These are phyloP conservation scores for Eospalax fontanierii DNA, from an alignment of 2,797 vertebrate genomes.

Conservation along the genomic window DNA sequence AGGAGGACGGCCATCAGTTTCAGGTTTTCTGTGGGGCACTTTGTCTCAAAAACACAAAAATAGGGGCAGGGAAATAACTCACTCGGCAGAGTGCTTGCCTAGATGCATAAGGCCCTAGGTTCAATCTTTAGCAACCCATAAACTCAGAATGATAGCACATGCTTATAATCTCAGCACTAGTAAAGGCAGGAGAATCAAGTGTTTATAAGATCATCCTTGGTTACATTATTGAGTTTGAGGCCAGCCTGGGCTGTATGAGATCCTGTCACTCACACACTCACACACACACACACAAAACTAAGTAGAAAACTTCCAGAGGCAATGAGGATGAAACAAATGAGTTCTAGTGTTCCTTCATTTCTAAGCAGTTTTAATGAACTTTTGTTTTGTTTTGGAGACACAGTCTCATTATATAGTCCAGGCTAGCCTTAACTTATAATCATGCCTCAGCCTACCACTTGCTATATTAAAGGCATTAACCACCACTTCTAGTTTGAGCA, in stretches of 20 bases:
- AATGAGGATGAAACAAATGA: not conserved
- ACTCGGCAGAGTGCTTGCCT: no score
- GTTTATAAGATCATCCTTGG: not conserved
- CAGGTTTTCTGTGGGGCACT: no score
- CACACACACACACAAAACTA: not conserved
- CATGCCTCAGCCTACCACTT: not conserved
- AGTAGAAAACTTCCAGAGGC: conserved; percentile 14
- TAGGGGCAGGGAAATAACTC: no score
- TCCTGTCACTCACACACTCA: no score
- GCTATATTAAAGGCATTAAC: not conserved
- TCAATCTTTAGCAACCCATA: not conserved
- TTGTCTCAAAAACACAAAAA: no score
- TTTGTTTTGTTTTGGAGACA: not conserved
- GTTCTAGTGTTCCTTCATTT: conserved; percentile 28
- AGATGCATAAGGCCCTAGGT: no score
- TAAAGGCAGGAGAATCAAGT: not conserved
- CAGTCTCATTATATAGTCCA: not conserved
- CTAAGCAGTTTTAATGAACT: not conserved
- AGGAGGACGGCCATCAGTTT: no score
- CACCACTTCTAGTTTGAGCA: not conserved
- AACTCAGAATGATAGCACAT: no score
- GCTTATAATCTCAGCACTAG: not conserved
- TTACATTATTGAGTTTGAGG: no score
- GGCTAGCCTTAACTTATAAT: not conserved
- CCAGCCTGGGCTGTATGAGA: no score